Base-by-base conservation (phyloP, 1,140 invertebrate species). In the Sarcophaga peregrina region DNA sequence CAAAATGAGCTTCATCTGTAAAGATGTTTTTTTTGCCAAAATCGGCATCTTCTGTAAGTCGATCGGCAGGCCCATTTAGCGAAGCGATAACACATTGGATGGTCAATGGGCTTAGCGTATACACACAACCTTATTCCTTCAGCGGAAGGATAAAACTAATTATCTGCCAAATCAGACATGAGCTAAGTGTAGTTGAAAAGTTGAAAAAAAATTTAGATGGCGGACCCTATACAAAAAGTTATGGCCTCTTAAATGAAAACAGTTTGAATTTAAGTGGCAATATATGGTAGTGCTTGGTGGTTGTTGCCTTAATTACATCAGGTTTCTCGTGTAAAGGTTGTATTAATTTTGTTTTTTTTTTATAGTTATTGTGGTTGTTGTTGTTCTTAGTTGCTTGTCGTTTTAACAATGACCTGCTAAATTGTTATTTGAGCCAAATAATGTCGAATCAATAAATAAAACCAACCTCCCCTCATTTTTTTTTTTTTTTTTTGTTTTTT, bases 321-420 rank as follows among this genome's bases (percentile, higher is more conserved):
- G 25, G 25, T 37, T 37, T 37, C 25, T 37, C 4, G 1, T 37
- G 25, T 37, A 37, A 37, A 37, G 25, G 25, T 37, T 37, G 25
- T 37, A 37, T 37, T n/a, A 58, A 15, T 58, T 58, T 58, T 68
- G 58, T 68, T 68, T 5, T n/a, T n/a, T n/a, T n/a, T n/a, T n/a
- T 37, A 37, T 37, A 37, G 1, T 37, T n/a, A n/a, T 58, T 58
- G 15, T 68, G 62, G 17, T 68, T 7, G 11, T n/a, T 62, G 11
- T 62, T 68, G 20, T 25, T 68, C 58, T 68, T 68, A 50, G 11
- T 50, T 1, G 7, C n/a, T 20, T 68, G 62, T n/a, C 11, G 11
- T 68, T 68, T 68, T 68, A 68, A 68, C 62, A 68, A 68, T 68
- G 62, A 68, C 62, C 62, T 68, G 62, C 62, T 68, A 68, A 68